Conservation (phyloP, 2,113 vertebrate genomes). For the Aplodontia rufa region DNA sequence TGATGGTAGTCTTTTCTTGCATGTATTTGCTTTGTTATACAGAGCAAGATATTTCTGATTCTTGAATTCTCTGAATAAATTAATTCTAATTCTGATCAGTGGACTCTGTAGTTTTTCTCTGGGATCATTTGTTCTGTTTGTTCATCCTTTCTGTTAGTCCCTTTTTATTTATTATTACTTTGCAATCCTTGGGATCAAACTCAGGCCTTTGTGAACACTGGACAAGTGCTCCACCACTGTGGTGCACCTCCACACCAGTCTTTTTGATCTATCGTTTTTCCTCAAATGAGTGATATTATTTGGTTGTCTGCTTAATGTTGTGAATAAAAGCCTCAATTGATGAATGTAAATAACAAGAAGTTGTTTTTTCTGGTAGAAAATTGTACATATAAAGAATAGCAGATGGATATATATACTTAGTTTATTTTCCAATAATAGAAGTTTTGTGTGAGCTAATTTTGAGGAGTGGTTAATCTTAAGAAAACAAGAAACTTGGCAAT, state of each 20-base stretch:
- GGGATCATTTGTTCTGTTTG: not conserved
- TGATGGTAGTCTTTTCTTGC: not conserved
- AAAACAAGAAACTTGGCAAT: not conserved
- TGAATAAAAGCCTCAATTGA: not conserved
- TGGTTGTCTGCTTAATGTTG: not conserved
- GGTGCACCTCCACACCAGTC: not conserved
- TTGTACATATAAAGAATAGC: not conserved
- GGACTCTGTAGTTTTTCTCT: not conserved
- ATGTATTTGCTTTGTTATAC: not conserved
- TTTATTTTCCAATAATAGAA: not conserved
- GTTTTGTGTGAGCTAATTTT: not conserved
- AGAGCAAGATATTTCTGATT: not conserved
- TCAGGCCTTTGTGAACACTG: too few species aligned
- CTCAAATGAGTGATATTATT: not conserved
- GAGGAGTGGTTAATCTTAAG: not conserved
- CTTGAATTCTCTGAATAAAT: not conserved
- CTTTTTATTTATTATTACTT: too few species aligned
- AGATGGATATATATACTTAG: not conserved
- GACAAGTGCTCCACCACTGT: not conserved
- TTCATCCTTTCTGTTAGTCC: not conserved
- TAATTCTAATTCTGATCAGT: not conserved
- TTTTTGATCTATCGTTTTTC: not conserved
- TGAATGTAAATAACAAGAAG: not conserved
- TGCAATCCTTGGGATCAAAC: not conserved
- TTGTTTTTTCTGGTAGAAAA: not conserved